Conservation (phyloP, 92 coral and sea anemone genomes). For the Micromussa lordhowensis region DNA sequence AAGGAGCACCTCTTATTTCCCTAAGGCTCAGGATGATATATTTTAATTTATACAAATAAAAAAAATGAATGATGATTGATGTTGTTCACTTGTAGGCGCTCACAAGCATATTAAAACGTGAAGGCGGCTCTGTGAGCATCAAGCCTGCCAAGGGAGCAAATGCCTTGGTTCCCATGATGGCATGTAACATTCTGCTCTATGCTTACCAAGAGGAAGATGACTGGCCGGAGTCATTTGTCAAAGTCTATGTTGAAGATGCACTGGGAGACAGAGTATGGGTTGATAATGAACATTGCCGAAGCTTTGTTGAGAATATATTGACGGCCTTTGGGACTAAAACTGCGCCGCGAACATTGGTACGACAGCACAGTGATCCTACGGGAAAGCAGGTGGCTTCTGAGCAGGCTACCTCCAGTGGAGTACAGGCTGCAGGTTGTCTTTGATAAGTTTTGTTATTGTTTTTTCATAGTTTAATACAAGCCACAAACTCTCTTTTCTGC, state of each 20-base stretch:
- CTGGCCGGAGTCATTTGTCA: constrained; percentile 98
- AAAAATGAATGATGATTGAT: background rate
- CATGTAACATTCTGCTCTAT: constrained; percentile 86
- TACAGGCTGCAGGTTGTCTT: constrained; percentile 10
- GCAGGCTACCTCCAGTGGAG: constrained; percentile 36
- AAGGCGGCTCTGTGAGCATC: constrained; percentile 75
- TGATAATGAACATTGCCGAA: constrained; percentile 92
- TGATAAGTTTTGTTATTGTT: background rate
- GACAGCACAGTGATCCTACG: constrained; percentile 73
- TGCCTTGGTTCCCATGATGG: constrained; percentile 88
- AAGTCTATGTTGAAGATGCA: constrained; percentile 96
- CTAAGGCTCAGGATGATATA: no score
- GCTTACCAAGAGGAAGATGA: constrained; percentile 93
- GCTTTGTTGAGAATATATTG: constrained; percentile 88
- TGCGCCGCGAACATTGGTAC: constrained; percentile 62
- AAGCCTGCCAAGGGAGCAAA: constrained; percentile 81
- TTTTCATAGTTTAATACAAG: no score
- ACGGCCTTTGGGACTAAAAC: constrained; percentile 92
- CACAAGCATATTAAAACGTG: constrained; percentile 88
- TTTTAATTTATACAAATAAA: no score
- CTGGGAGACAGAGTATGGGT: constrained; percentile 96
- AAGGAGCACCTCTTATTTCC: no score
- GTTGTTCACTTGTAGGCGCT: constrained; percentile 68
- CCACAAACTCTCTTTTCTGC: no score
- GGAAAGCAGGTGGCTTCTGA: constrained; percentile 50